Percentiles rank a stretch among this genome's conserved stretches.
Evolutionary conservation across 2,797 vertebrate species (phyloP).

Genomic region (Sebastes ruberrimus): DNA sequence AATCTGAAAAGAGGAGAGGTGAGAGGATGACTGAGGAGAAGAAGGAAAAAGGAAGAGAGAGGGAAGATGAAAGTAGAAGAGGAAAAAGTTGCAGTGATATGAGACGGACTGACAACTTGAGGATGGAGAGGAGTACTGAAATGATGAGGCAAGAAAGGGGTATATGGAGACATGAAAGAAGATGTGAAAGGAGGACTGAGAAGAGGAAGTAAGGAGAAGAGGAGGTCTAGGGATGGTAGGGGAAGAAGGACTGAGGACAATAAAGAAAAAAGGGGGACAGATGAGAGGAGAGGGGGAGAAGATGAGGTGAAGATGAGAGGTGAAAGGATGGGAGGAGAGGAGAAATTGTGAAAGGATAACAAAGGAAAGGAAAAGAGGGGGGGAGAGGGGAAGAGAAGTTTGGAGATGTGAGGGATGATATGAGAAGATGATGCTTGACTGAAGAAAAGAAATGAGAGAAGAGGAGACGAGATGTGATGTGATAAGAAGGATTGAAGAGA

Average conservation of each 20-base stretch:
- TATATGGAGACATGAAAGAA: not conserved
- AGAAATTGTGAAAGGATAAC: not conserved
- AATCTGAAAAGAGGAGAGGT: not conserved
- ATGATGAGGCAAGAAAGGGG: not conserved
- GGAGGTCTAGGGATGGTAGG: not conserved
- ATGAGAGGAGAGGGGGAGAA: not conserved
- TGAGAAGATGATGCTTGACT: not conserved
- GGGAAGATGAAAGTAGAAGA: not conserved
- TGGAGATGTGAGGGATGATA: not conserved
- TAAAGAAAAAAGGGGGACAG: not conserved
- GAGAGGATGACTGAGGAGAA: not conserved
- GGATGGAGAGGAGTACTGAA: not conserved
- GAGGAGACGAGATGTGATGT: not conserved
- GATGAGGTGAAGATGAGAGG: not conserved
- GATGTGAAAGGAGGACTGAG: not conserved
- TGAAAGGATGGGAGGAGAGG: not conserved
- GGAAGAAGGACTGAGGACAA: not conserved
- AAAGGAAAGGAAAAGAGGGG: not conserved
- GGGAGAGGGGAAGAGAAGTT: not conserved
- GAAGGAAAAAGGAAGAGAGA: not conserved
- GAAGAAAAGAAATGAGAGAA: not conserved
- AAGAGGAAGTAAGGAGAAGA: not conserved
- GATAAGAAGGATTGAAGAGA: not conserved
- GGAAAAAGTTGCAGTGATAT: slow-evolving; percentile 1
- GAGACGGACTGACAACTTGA: not conserved